Evolutionary conservation across 2,797 vertebrate species (phyloP).

Genomic region (Lateolabrax maculatus): DNA sequence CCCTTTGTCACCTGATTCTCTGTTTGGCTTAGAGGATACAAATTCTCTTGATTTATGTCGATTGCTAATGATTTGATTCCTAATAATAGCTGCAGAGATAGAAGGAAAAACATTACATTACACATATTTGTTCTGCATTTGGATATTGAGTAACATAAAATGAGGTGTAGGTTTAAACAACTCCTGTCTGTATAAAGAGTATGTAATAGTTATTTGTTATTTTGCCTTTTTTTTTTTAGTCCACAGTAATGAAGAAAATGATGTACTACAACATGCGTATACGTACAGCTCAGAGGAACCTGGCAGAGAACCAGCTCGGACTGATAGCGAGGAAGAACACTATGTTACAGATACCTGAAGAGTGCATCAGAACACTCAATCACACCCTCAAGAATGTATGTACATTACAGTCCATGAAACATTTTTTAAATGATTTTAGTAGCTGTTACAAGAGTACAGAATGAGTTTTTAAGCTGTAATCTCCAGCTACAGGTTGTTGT

Average conservation of each 20-base stretch:
- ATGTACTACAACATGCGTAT: conserved; percentile 95
- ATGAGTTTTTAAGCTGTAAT: not conserved
- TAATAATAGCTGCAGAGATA: too few relatives aligned
- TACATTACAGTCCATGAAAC: conserved; percentile 47
- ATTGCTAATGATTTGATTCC: not conserved
- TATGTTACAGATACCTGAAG: conserved; percentile 84
- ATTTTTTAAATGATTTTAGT: not conserved
- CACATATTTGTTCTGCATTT: too few relatives aligned
- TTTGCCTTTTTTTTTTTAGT: conserved; percentile 73
- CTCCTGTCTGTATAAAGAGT: not conserved
- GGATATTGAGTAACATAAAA: not conserved
- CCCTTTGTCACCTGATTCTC: not conserved
- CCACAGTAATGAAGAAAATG: conserved; percentile 91
- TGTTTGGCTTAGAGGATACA: not conserved
- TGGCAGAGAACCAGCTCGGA: conserved; percentile 81
- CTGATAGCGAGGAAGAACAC: conserved; percentile 84
- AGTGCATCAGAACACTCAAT: conserved; percentile 85
- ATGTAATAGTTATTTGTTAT: not conserved
- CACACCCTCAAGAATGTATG: conserved; percentile 88
- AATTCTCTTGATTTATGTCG: not conserved
- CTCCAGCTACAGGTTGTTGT: not conserved
- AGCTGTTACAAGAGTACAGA: not conserved
- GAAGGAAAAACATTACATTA: too few relatives aligned
- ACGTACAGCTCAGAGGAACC: conserved; percentile 83
- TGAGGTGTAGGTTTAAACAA: not conserved